Percentiles rank a stretch among this genome's conserved stretches.
Evolutionary conservation across 1,140 invertebrate species (phyloP).

Genomic region (Alviniconcha marisindica): DNA sequence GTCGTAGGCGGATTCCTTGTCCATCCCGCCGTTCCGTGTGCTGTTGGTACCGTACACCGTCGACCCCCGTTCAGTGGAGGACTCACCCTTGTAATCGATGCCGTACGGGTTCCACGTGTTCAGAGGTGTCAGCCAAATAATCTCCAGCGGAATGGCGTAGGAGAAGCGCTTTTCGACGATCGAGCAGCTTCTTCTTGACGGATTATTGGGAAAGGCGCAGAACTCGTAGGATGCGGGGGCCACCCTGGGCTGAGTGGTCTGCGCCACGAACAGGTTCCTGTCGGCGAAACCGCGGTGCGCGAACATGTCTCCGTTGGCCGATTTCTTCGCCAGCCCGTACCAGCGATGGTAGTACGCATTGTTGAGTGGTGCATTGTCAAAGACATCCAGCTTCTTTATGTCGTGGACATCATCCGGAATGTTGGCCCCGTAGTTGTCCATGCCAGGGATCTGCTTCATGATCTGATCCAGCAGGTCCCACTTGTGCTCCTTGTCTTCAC

Average conservation of each 20-base stretch:
- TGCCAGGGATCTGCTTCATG: conserved; percentile 68
- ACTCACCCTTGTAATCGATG: conserved; percentile 35
- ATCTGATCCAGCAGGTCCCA: conserved; percentile 56
- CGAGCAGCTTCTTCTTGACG: conserved; percentile 33
- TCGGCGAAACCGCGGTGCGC: conserved; percentile 66
- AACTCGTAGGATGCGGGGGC: conserved; percentile 35
- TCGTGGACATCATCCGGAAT: conserved; percentile 20
- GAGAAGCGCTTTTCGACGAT: conserved; percentile 43
- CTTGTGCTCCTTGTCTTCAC: neutral
- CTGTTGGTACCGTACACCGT: conserved; percentile 4
- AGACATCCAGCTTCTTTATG: neutral
- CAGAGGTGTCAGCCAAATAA: conserved; percentile 66
- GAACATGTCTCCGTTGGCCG: conserved; percentile 54
- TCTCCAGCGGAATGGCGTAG: conserved; percentile 66
- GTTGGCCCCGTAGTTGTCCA: conserved; percentile 63
- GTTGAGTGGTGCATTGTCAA: conserved; percentile 51
- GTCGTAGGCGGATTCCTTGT: conserved; percentile 56
- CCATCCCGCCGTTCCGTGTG: conserved; percentile 52
- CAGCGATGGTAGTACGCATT: conserved; percentile 61
- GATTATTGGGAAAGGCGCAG: neutral
- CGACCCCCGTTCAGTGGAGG: neutral
- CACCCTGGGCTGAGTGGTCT: conserved; percentile 57
- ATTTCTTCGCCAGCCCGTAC: conserved; percentile 47
- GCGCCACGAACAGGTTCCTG: conserved; percentile 58
- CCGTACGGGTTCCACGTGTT: conserved; percentile 66